Conservation (phyloP, 2,797 vertebrate species). For the Cetoscarus ocellatus region DNA sequence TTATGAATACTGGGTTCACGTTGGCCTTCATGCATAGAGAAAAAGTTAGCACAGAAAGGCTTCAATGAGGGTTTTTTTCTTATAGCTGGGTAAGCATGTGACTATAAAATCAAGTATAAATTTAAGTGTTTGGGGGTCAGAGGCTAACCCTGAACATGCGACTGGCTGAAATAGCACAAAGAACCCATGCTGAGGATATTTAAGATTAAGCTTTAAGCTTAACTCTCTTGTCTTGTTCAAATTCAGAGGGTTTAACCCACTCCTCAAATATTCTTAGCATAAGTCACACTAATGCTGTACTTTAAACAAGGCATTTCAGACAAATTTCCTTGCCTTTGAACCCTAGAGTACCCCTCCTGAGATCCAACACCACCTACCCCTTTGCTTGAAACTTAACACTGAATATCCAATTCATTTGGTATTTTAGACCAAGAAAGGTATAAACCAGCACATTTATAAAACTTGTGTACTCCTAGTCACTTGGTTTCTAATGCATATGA, state of each 20-base stretch:
- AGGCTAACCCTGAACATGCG: neutral
- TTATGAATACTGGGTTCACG: too few species aligned
- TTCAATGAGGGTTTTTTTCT: neutral
- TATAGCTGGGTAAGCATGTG: neutral
- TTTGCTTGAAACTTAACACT: neutral
- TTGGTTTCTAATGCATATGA: neutral
- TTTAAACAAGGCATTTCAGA: neutral
- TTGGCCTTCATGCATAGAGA: too few species aligned
- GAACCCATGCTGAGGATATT: neutral
- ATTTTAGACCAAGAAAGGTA: neutral
- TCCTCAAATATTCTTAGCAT: neutral
- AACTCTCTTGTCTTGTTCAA: neutral
- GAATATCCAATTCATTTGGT: too few species aligned
- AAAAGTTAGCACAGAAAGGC: neutral
- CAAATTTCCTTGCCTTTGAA: neutral
- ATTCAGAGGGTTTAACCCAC: neutral
- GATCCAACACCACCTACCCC: neutral
- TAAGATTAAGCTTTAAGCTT: neutral
- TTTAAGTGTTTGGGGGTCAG: neutral
- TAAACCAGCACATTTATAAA: neutral
- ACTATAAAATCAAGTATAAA: neutral
- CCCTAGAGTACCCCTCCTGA: neutral
- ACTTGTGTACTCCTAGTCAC: neutral
- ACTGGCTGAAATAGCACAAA: neutral
- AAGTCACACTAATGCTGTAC: neutral